Evolutionary conservation across 2,888 invertebrate genomes (phyloP).

Genomic region (Drosophila tanythrix): DNA sequence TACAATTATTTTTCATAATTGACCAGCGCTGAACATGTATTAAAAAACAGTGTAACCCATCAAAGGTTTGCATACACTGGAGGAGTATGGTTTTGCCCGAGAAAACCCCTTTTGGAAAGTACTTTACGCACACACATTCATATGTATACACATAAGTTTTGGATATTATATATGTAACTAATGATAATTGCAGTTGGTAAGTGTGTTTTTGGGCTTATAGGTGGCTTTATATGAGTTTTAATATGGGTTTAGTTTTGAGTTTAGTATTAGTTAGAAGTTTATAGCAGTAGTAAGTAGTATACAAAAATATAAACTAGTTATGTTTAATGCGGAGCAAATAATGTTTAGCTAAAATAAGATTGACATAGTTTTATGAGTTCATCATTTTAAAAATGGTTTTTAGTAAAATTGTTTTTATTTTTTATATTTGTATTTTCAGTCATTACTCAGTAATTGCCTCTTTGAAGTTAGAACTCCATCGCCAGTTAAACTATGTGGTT

Average conservation of each 20-base stretch:
- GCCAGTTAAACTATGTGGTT: slow-evolving; percentile 93
- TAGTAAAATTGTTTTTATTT: slow-evolving; percentile 40
- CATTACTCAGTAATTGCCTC: slow-evolving; percentile 93
- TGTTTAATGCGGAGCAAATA: slow-evolving; percentile 81
- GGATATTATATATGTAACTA: slow-evolving; percentile 43
- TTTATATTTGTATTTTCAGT: slow-evolving; percentile 72
- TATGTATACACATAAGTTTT: slow-evolving; percentile 44
- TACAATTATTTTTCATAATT: slow-evolving; percentile 10
- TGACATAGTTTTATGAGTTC: slow-evolving; percentile 67
- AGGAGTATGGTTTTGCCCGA: slow-evolving; percentile 11
- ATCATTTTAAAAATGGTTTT: slow-evolving; percentile 55
- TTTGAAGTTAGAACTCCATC: slow-evolving; percentile 98
- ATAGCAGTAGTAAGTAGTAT: slow-evolving; percentile 73
- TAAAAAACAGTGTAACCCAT: slow-evolving; percentile 11
- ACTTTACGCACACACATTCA: slow-evolving; percentile 57
- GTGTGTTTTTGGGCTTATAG: slow-evolving; percentile 41
- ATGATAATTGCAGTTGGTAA: slow-evolving; percentile 55
- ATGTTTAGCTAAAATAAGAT: slow-evolving; percentile 80
- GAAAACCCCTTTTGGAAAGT: slow-evolving; percentile 54
- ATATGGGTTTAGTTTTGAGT: slow-evolving; percentile 55
- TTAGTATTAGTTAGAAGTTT: slow-evolving; percentile 69
- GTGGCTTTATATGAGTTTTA: slow-evolving; percentile 51
- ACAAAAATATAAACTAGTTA: slow-evolving; percentile 76
- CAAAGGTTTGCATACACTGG: slow-evolving; percentile 5
- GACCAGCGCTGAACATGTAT: slow-evolving; percentile 15